These are phyloP conservation scores for Resseliella maxima DNA, from an alignment of 2,888 invertebrate species.

Conservation along the genomic window DNA sequence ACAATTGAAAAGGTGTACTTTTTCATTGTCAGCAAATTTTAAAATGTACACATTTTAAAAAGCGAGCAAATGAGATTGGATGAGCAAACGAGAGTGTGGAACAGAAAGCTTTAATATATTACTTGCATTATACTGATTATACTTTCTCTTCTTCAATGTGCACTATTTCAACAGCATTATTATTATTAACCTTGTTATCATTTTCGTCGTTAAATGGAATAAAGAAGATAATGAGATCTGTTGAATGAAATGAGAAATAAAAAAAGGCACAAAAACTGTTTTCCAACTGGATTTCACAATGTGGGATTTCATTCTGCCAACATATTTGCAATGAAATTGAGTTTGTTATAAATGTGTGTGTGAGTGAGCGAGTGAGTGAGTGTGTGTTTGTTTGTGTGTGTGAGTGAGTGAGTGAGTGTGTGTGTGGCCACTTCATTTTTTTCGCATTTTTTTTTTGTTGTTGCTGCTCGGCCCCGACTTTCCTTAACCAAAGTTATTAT, in stretches of 20 bases:
- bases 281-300: not conserved
- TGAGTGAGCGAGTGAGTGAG: not conserved
- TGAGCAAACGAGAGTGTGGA: too few relatives aligned
- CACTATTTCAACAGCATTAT: not conserved
- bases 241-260: not conserved
- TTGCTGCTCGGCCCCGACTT: not conserved
- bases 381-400: too few relatives aligned
- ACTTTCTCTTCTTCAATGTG: not conserved
- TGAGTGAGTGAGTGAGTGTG: too few relatives aligned
- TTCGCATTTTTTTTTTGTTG: not conserved
- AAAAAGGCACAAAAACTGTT: not conserved
- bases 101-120: too few relatives aligned
- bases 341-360: not conserved
- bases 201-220: not conserved
- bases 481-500: conserved; percentile 5
- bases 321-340: not conserved
- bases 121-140: not conserved
- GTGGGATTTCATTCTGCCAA: not conserved
- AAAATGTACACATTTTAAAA: too few relatives aligned
- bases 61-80: too few relatives aligned
- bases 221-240: not conserved
- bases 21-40: not conserved
- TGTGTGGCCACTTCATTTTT: not conserved
- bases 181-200: conserved; percentile 41
- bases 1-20: not conserved